These are phyloP conservation scores for Mobula birostris DNA, from an alignment of 2,113 vertebrate genomes.

Conservation along the genomic window DNA sequence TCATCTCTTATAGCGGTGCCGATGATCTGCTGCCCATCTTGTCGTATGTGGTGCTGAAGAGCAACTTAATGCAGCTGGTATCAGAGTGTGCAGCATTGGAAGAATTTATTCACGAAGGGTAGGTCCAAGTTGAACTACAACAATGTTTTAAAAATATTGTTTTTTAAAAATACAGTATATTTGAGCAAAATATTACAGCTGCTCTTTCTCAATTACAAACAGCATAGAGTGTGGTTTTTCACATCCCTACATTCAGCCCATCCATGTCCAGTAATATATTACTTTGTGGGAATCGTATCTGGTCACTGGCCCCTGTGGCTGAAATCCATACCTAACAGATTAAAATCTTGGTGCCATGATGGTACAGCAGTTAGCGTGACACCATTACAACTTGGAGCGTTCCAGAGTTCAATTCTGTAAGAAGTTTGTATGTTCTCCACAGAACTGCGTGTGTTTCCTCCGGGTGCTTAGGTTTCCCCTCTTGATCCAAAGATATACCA, in stretches of 20 bases:
- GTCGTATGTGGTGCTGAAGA: slow-evolving; percentile 79
- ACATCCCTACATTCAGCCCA: background rate
- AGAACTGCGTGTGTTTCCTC: too few species aligned
- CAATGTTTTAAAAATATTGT: background rate
- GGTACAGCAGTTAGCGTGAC: too few species aligned
- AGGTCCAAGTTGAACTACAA: slow-evolving; percentile 43
- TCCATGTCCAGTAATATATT: background rate
- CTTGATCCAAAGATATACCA: too few species aligned
- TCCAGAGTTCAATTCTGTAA: too few species aligned
- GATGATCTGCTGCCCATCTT: slow-evolving; percentile 90
- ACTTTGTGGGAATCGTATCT: background rate
- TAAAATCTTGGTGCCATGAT: too few species aligned
- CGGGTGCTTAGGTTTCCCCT: too few species aligned
- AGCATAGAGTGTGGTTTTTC: background rate
- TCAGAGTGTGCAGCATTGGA: slow-evolving; percentile 85
- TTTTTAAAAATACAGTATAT: background rate
- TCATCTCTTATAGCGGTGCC: slow-evolving; percentile 63
- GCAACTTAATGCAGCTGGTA: slow-evolving; percentile 76
- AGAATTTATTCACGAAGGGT: slow-evolving; percentile 95
- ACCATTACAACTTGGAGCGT: too few species aligned
- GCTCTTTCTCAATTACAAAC: background rate
- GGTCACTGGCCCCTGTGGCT: background rate
- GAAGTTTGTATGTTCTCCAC: too few species aligned
- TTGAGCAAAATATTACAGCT: background rate
- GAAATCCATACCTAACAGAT: background rate